These are phyloP conservation scores for Coturnix japonica DNA, from an alignment of 2,113 vertebrate species.

Conservation along the genomic window DNA sequence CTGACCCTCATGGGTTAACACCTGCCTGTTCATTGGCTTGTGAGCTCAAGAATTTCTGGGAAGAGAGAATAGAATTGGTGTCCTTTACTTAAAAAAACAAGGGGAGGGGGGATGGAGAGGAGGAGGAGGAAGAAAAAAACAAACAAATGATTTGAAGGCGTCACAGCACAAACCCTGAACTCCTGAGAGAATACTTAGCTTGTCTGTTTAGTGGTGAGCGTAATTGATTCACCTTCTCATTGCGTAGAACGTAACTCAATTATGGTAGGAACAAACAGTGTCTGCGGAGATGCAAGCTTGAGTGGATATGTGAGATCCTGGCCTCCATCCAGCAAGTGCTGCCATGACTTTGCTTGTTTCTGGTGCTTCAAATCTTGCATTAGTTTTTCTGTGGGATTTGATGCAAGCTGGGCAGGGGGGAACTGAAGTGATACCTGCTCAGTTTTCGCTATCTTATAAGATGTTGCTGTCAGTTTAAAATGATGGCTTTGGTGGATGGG, in stretches of 20 bases:
- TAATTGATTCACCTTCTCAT: constrained; percentile 78
- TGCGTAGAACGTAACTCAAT: constrained; percentile 66
- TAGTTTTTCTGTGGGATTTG: not conserved
- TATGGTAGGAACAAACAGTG: constrained; percentile 63
- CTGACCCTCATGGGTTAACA: not conserved
- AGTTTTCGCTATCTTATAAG: not conserved
- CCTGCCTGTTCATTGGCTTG: not conserved
- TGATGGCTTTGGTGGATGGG: not conserved
- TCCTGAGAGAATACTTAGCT: constrained; percentile 51
- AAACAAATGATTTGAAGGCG: not conserved
- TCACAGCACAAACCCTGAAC: not conserved
- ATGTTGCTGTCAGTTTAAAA: not conserved
- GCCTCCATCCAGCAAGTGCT: constrained; percentile 55
- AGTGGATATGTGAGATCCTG: constrained; percentile 52
- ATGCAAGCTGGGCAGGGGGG: not conserved
- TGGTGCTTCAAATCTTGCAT: constrained; percentile 36
- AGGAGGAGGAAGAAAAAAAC: not conserved
- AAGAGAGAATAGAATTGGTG: not conserved
- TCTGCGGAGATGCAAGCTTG: constrained; percentile 60
- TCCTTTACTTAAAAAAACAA: not conserved
- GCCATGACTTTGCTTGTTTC: constrained; percentile 48
- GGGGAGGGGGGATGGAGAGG: not conserved
- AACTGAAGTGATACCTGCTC: not conserved
- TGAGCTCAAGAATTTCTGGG: constrained; percentile 31
- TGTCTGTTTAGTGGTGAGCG: constrained; percentile 60